phyloP scores from a whole-genome alignment of 2,797 vertebrate species.

The Myripristis jacobus region DNA sequence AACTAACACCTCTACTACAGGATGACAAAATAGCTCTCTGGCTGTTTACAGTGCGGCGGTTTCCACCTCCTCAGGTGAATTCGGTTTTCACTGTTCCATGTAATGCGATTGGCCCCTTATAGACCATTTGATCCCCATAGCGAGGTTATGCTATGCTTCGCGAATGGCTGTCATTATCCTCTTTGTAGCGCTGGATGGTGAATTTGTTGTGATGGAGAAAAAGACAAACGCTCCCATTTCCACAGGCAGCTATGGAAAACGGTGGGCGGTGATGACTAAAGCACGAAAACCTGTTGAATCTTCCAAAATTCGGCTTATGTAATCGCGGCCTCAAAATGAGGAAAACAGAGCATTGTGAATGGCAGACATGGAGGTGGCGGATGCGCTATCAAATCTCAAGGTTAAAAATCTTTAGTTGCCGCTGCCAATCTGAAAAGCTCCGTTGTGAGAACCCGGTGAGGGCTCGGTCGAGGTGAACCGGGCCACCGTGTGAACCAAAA shows the following conservation, averaged over 20 bases:
- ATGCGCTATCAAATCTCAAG: not conserved
- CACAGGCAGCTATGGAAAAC: not conserved
- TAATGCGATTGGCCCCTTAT: constrained; percentile 52
- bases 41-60: constrained; percentile 29
- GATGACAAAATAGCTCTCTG: constrained; percentile 39
- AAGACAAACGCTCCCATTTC: constrained; percentile 24
- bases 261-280: not conserved
- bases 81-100: constrained; percentile 43
- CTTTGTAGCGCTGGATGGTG: constrained; percentile 24
- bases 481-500: no score
- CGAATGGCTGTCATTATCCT: constrained; percentile 45
- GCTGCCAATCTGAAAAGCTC: no score
- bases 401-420: not conserved
- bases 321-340: not conserved
- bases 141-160: constrained; percentile 29
- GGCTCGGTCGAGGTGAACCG: no score
- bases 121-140: constrained; percentile 35
- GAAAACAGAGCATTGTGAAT: not conserved
- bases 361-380: no score
- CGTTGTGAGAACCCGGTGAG: no score
- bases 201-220: constrained; percentile 18
- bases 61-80: constrained; percentile 48
- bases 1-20: constrained; percentile 68
- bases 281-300: not conserved
- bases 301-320: not conserved